phyloP scores from a whole-genome alignment of 2,113 vertebrate species.

The Polypterus bichir region DNA sequence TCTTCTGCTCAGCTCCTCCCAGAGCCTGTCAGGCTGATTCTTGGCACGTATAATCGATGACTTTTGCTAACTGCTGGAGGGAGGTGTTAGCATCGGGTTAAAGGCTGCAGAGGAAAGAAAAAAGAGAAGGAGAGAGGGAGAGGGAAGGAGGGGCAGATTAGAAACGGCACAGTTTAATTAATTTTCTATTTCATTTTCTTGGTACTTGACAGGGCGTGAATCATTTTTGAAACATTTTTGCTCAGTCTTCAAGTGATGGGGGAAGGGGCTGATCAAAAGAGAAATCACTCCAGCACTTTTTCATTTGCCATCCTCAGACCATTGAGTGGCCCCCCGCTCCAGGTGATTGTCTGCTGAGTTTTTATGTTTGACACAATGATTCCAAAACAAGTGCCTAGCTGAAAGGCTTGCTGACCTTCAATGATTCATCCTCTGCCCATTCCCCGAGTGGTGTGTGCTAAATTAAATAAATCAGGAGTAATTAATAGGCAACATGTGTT shows the following conservation, averaged over 20 bases:
- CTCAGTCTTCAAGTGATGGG: too few species aligned
- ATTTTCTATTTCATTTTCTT: slow-evolving; percentile 15
- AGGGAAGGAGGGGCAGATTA: neutral
- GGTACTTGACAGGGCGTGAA: neutral
- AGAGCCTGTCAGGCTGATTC: slow-evolving; percentile 9
- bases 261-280: too few species aligned
- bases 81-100: slow-evolving; percentile 1
- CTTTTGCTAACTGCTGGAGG: slow-evolving; percentile 10
- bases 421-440: slow-evolving; percentile 24
- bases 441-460: slow-evolving; percentile 22
- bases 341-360: too few species aligned
- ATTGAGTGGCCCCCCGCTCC: too few species aligned
- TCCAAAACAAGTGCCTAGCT: too few species aligned
- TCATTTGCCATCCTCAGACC: too few species aligned
- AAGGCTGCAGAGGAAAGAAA: slow-evolving; percentile 17
- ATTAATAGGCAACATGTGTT: slow-evolving; percentile 24
- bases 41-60: slow-evolving; percentile 13
- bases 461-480: slow-evolving; percentile 28
- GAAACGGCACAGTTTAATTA: slow-evolving; percentile 21
- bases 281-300: too few species aligned
- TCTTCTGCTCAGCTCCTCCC: slow-evolving; percentile 22
- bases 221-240: neutral
- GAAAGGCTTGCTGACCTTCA: slow-evolving; percentile 35
- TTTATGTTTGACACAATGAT: too few species aligned
- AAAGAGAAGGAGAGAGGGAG: slow-evolving; percentile 10